Evolutionary conservation across 1,140 invertebrate species (phyloP).

Genomic region (Trialeurodes vaporariorum): DNA sequence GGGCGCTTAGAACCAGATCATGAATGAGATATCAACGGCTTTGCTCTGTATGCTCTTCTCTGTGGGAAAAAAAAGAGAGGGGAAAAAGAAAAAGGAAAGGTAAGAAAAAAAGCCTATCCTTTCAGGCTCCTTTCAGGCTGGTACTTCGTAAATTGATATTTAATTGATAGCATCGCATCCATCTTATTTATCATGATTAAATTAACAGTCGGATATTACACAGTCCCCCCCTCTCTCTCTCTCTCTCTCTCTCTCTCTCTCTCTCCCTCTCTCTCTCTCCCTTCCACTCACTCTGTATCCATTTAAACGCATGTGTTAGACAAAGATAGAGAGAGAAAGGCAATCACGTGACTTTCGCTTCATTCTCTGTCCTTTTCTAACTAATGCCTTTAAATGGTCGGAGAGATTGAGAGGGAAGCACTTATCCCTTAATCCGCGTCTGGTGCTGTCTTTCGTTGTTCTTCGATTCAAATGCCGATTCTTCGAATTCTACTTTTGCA

Average conservation of each 20-base stretch:
- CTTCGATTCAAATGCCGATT: too few relatives aligned
- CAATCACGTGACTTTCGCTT: background rate
- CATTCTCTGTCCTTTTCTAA: too few relatives aligned
- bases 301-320: background rate
- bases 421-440: too few relatives aligned
- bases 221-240: too few relatives aligned
- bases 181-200: background rate
- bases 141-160: background rate
- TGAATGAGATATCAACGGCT: background rate
- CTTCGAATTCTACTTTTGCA: too few relatives aligned
- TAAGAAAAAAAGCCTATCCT: background rate
- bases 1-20: background rate
- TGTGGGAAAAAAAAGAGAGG: background rate
- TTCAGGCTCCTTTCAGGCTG: background rate
- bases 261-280: too few relatives aligned
- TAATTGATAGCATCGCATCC: background rate
- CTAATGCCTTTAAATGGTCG: too few relatives aligned
- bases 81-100: background rate
- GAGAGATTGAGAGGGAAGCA: too few relatives aligned
- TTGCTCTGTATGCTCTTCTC: background rate
- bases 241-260: too few relatives aligned
- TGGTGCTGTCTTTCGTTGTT: too few relatives aligned
- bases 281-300: too few relatives aligned
- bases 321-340: background rate
- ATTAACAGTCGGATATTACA: background rate